Conservation (phyloP, 2,797 vertebrate genomes). For the Labeo calbasu region DNA sequence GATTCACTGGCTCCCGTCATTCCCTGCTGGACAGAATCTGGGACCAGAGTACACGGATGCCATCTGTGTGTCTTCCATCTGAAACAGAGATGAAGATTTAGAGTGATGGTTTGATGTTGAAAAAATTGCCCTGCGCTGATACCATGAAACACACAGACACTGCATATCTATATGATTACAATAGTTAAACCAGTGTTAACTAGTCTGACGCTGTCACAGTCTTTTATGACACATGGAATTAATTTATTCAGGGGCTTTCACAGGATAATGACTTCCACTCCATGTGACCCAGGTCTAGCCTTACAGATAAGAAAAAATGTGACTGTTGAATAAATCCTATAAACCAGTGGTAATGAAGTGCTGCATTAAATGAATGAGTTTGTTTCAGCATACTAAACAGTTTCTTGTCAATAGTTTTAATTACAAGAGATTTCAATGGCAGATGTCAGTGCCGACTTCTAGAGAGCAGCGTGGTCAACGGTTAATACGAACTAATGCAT, state of each 20-base stretch:
- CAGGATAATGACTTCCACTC: not conserved
- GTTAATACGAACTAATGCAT: not conserved
- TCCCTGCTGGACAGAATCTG: conserved; percentile 81
- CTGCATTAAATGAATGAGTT: not conserved
- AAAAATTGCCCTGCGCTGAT: not conserved
- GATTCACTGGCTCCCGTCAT: conserved; percentile 77
- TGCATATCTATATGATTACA: not conserved
- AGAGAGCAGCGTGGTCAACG: not conserved
- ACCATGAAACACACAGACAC: not conserved
- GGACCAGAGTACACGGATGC: conserved; percentile 87
- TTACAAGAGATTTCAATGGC: conserved; percentile 4
- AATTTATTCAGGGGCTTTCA: not conserved
- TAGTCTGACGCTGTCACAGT: not conserved
- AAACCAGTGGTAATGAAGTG: conserved; percentile 21
- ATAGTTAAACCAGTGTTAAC: not conserved
- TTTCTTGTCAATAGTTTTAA: conserved; percentile 18
- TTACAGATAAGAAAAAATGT: not conserved
- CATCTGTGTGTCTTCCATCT: conserved; percentile 92
- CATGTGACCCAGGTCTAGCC: not conserved
- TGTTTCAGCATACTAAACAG: conserved; percentile 22
- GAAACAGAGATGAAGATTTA: conserved; percentile 40
- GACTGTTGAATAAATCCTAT: not conserved
- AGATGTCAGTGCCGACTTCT: not conserved
- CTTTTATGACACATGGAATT: not conserved
- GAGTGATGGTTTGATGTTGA: not conserved